Evolutionary conservation across 30 jellyfish, hydroid and myxozoan species (phyloP).

Genomic region (Pelagia noctiluca): DNA sequence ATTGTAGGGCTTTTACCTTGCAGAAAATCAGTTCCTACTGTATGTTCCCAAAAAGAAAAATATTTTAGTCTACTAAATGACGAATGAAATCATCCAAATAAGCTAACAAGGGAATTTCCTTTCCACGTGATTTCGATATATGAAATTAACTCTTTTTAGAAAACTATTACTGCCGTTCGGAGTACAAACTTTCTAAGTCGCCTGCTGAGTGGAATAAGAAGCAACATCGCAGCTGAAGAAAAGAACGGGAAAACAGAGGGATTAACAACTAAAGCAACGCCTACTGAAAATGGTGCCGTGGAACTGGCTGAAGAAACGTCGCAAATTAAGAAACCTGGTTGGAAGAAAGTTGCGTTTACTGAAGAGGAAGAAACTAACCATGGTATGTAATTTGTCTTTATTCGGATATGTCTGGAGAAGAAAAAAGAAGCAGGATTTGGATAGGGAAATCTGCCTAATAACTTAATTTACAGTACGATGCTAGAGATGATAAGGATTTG

Average conservation of each 20-base stretch:
- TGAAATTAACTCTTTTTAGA: constrained; percentile 66
- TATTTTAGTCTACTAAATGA: too few relatives aligned
- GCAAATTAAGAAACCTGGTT: constrained; percentile 82
- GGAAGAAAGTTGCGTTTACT: constrained; percentile 87
- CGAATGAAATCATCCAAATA: too few relatives aligned
- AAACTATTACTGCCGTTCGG: constrained; percentile 98
- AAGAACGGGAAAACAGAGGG: constrained; percentile 75
- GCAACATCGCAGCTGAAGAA: constrained; percentile 30
- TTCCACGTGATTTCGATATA: too few relatives aligned
- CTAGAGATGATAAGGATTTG: too few relatives aligned
- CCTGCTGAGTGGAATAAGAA: constrained; percentile 90
- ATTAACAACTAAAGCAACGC: constrained; percentile 71
- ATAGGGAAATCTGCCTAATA: too few relatives aligned
- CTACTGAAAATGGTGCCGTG: constrained; percentile 24
- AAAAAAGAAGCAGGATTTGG: too few relatives aligned
- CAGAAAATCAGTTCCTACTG: too few relatives aligned
- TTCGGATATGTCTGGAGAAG: too few relatives aligned
- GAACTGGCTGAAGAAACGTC: constrained; percentile 66
- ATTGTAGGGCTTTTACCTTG: too few relatives aligned
- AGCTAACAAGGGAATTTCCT: too few relatives aligned
- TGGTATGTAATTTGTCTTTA: constrained; percentile 68
- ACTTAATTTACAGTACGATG: too few relatives aligned
- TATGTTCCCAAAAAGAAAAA: too few relatives aligned
- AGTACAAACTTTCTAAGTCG: constrained; percentile 98
- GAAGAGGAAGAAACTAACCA: constrained; percentile 85